phyloP scores from a whole-genome alignment of 2,797 vertebrate genomes.

The Craterocephalus amniculus region DNA sequence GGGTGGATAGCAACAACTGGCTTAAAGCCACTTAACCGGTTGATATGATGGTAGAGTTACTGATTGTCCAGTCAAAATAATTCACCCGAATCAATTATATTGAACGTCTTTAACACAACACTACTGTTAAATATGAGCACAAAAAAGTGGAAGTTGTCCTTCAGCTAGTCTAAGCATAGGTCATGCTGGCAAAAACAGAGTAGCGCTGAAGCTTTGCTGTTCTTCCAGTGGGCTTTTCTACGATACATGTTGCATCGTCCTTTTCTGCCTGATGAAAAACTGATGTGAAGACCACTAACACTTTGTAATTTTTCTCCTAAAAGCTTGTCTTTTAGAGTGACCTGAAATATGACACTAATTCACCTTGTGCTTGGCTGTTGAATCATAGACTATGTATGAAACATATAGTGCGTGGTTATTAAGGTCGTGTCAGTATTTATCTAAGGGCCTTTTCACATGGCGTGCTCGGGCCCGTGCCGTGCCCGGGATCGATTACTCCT shows the following conservation, averaged over 20 bases:
- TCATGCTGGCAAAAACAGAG: not conserved
- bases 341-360: not conserved
- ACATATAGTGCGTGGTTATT: no score
- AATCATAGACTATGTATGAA: not conserved
- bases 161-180: not conserved
- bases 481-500: no score
- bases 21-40: constrained; percentile 14
- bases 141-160: not conserved
- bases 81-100: not conserved
- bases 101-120: not conserved
- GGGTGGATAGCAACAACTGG: constrained; percentile 26
- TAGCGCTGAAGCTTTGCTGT: not conserved
- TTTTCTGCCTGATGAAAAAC: not conserved
- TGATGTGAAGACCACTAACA: not conserved
- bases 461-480: no score
- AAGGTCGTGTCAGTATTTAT: not conserved
- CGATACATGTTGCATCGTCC: not conserved
- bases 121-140: not conserved
- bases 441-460: no score
- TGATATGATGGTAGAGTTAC: constrained; percentile 27
- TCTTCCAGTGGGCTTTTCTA: not conserved
- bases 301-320: not conserved
- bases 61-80: constrained; percentile 17
- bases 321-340: not conserved
- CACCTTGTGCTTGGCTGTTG: not conserved